Evolutionary conservation across 2,888 invertebrate genomes (phyloP).

Genomic region (Phaonia tiefii): DNA sequence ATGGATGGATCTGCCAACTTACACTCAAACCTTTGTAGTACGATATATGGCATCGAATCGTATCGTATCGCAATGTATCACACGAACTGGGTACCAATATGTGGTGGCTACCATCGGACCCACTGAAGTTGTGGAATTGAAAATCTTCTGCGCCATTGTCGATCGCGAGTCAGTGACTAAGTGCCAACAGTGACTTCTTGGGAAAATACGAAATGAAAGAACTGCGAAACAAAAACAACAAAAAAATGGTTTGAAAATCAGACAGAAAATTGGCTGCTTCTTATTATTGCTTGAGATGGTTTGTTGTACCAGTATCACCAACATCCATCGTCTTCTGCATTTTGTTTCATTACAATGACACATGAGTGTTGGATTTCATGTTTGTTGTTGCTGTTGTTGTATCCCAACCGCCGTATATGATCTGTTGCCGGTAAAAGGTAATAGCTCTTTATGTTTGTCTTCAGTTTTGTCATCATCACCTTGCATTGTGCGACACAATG

Average conservation of each 20-base stretch:
- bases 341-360: conserved; percentile 27
- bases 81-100: background rate
- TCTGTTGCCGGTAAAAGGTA: conserved; percentile 24
- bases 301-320: background rate
- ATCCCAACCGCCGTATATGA: background rate
- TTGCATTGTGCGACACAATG: no score
- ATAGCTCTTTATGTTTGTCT: conserved; percentile 23
- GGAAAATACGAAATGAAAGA: background rate
- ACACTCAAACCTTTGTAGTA: no score
- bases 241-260: background rate
- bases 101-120: background rate
- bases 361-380: conserved; percentile 48
- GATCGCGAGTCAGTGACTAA: no score
- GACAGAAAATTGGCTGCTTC: conserved; percentile 1
- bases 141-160: background rate
- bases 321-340: background rate
- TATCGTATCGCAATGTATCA: no score
- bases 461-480: no score
- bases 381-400: conserved; percentile 7
- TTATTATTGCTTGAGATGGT: background rate
- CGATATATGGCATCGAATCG: no score
- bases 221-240: background rate
- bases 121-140: background rate
- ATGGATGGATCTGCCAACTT: no score
- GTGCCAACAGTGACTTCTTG: background rate